Conservation (phyloP, 2,888 invertebrate species). For the Pteria penguin region DNA sequence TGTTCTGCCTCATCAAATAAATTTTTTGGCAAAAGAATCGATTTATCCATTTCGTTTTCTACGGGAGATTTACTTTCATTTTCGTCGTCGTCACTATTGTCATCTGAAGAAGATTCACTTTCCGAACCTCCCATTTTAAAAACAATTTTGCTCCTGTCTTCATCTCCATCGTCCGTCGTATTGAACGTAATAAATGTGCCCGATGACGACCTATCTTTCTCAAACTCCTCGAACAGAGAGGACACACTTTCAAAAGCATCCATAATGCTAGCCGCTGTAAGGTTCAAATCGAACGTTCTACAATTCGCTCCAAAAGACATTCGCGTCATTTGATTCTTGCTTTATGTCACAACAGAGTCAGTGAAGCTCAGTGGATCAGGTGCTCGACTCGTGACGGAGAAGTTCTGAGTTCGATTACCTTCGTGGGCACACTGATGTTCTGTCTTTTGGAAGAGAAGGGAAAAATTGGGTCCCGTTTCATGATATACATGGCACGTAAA, state of each 20-base stretch:
- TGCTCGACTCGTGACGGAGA: too few species aligned
- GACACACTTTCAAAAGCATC: conserved; percentile 72
- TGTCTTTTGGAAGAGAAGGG: too few species aligned
- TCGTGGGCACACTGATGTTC: too few species aligned
- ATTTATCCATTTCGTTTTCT: conserved; percentile 32
- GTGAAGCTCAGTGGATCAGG: too few species aligned
- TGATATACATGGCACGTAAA: too few species aligned
- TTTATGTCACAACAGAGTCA: too few species aligned
- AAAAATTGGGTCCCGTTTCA: too few species aligned
- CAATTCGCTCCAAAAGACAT: too few species aligned
- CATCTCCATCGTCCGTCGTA: conserved; percentile 51
- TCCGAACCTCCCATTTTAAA: conserved; percentile 58
- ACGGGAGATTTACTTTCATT: conserved; percentile 53
- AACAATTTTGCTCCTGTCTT: conserved; percentile 60
- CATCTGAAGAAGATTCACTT: conserved; percentile 45
- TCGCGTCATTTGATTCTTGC: too few species aligned
- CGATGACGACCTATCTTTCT: conserved; percentile 67
- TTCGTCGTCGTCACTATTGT: conserved; percentile 49
- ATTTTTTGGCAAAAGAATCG: conserved; percentile 12
- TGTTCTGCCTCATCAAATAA: conserved; percentile 26
- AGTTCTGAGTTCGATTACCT: too few species aligned
- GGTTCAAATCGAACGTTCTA: too few species aligned
- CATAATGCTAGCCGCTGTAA: too few species aligned
- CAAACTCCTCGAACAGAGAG: conserved; percentile 74
- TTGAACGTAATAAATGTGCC: conserved; percentile 67